Base-by-base conservation (phyloP, 2,797 vertebrate species). In the Agapornis canus region DNA sequence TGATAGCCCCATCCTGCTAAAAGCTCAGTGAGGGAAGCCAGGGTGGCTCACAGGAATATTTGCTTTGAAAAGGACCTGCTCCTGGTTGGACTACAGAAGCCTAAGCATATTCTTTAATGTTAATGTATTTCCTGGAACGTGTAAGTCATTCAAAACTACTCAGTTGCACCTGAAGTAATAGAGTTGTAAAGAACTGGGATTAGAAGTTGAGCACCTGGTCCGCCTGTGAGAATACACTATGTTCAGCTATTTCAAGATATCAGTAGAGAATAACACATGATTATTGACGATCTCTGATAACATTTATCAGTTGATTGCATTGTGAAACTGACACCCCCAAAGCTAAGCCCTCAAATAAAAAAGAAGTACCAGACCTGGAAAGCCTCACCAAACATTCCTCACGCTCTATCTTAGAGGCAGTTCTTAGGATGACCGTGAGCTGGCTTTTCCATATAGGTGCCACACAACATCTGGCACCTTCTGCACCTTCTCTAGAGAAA, bases 331-430 rank as follows among this genome's bases (percentile, higher is more conserved):
- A 71, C 75, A 57, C 25, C 11, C 59, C 20, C 16, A 3, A 56
- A 80, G 21, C 15, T 2, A 78, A 86, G n/a, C 20, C 19, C n/a
- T 54, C 29, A 11, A 35, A n/a, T 7, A 21, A 35, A 59, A 83
- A 47, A 52, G 29, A 83, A 76, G 27, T 9, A n/a, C 9, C 54
- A 8, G 35, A 89, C 54, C 21, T 17, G 39, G 15, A 65, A 77
- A 51, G 3, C 4, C 64, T 77, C 47, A 61, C 16, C 51, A 80
- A 52, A 60, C 7, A 14, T 11, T 79, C 8, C 19, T 77, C 59
- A 35, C 0, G 0, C 3, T 79, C 54, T 45, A 12, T 31, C 17
- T 42, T 42, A 20, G 54, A 69, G 60, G 32, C 26, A 47, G 32
- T 32, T 81, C 25, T 35, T 25, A 20, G 5, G 14, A 14, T 7